Base-by-base conservation (phyloP, 2,113 vertebrate species). In the Zapornia atra region DNA sequence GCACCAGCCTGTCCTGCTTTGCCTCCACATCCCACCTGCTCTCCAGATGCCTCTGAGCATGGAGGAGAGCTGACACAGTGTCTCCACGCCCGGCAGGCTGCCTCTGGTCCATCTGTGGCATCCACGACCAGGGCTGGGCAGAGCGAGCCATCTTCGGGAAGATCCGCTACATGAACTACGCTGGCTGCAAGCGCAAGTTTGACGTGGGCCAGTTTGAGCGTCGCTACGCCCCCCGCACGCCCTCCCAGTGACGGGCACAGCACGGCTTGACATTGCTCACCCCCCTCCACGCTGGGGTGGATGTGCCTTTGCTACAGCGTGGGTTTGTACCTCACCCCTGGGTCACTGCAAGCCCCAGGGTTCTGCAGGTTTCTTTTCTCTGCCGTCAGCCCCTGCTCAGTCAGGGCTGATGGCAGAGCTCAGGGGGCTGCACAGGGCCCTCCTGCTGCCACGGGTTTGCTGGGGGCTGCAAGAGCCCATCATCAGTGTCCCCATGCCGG, bases 81-180 rank as follows among this genome's bases (percentile, higher is more conserved):
- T 79, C 44, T 20, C 12, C 38, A 3, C 11, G 7, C 42, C 69
- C 0, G 0, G 16, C 88, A 99, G 99, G 99, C 51, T 99, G 99
- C 54, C 99, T 99, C 97, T 99, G 99, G 99, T 99, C 99, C 57
- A 98, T 99, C 70, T 99, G 99, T 2, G 99, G 99, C 73, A 97
- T 98, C 86, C 99, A 99, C 2, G 99, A 99, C 96, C 98, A 98
- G 56, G 99, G 99, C 82, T 99, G 99, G 99, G 92, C 95, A 1
- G 99, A 99, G 95, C 98, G 99, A 24, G 82, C 96, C 0, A 2
- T 99, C 42, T 99, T 99, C 1, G 99, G 99, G 6, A 99, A 99
- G 97, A 99, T 99, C 66, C 98, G 98, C 87, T 99, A 98, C 98
- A 99, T 99, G 99, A 99, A 99, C 97, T 99, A 99, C 5, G 98